These are phyloP conservation scores for Neodontobutis hainanensis DNA, from an alignment of 2,113 vertebrate genomes.

Conservation along the genomic window DNA sequence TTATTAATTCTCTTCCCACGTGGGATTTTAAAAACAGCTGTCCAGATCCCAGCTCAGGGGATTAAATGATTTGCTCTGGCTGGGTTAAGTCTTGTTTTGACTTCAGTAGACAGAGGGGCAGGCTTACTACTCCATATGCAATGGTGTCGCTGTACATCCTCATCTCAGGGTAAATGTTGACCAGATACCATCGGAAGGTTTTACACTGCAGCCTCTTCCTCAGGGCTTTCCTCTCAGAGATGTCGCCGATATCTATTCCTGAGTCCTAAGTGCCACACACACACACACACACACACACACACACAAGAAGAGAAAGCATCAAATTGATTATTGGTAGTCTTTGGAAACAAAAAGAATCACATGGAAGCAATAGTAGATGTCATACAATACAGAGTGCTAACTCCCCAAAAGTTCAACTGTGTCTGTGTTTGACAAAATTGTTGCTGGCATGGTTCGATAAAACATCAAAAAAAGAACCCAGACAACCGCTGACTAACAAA, in stretches of 20 bases:
- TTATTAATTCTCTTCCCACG: too few species aligned
- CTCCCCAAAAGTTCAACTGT: neutral
- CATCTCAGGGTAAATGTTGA: slow-evolving; percentile 98
- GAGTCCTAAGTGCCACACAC: slow-evolving; percentile 82
- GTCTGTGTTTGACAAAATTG: slow-evolving; percentile 17
- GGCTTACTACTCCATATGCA: slow-evolving; percentile 93
- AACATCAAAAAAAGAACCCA: slow-evolving; percentile 17
- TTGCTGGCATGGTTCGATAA: slow-evolving; percentile 13
- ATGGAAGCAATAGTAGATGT: slow-evolving; percentile 6
- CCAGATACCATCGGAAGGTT: slow-evolving; percentile 97
- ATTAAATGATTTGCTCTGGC: slow-evolving; percentile 47
- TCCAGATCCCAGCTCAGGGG: slow-evolving; percentile 23
- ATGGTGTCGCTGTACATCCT: slow-evolving; percentile 94
- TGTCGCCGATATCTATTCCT: slow-evolving; percentile 95
- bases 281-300: slow-evolving; percentile 16
- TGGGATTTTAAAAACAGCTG: slow-evolving; percentile 8
- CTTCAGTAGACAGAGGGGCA: slow-evolving; percentile 20
- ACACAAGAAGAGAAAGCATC: slow-evolving; percentile 7
- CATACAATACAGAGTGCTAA: too few species aligned
- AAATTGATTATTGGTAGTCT: slow-evolving; percentile 30
- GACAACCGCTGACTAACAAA: slow-evolving; percentile 16
- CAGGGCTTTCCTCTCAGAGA: slow-evolving; percentile 91
- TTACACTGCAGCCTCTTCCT: slow-evolving; percentile 96
- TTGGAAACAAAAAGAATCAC: slow-evolving; percentile 27
- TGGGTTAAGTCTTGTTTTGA: slow-evolving; percentile 22